phyloP scores from a whole-genome alignment of 2,113 vertebrate species.

The Clarias gariepinus region DNA sequence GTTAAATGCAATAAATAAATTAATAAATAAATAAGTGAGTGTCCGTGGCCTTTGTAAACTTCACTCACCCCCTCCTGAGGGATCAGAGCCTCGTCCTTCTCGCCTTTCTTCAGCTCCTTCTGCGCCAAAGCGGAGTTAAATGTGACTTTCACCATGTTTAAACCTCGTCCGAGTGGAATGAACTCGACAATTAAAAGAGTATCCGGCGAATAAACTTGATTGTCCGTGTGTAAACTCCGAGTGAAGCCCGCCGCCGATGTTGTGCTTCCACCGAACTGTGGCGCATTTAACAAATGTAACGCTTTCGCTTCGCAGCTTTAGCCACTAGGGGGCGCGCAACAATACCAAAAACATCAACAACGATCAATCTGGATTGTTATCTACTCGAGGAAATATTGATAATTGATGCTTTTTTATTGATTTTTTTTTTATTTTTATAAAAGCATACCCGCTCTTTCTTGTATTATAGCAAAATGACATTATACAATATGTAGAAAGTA shows the following conservation, averaged over 20 bases:
- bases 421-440: too few relatives aligned
- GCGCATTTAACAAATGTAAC: conserved; percentile 41
- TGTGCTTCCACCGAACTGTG: conserved; percentile 28
- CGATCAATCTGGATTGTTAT: neutral
- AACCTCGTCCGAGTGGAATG: too few relatives aligned
- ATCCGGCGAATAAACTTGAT: neutral
- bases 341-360: neutral
- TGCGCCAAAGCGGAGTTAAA: conserved; percentile 54
- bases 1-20: neutral
- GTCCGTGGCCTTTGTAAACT: conserved; percentile 30
- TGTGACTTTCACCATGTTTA: conserved; percentile 56
- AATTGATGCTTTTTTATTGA: too few relatives aligned
- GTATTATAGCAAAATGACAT: too few relatives aligned
- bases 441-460: too few relatives aligned
- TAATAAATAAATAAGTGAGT: neutral
- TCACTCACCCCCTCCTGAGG: conserved; percentile 55
- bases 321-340: conserved; percentile 22
- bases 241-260: conserved; percentile 1
- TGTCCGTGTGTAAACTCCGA: neutral
- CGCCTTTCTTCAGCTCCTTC: conserved; percentile 52
- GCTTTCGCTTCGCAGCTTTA: neutral
- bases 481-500: too few relatives aligned
- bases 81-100: conserved; percentile 53
- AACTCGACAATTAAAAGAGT: neutral
- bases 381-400: too few relatives aligned